Evolutionary conservation across 1,140 invertebrate species (phyloP).

Genomic region (Orchestia grillus): DNA sequence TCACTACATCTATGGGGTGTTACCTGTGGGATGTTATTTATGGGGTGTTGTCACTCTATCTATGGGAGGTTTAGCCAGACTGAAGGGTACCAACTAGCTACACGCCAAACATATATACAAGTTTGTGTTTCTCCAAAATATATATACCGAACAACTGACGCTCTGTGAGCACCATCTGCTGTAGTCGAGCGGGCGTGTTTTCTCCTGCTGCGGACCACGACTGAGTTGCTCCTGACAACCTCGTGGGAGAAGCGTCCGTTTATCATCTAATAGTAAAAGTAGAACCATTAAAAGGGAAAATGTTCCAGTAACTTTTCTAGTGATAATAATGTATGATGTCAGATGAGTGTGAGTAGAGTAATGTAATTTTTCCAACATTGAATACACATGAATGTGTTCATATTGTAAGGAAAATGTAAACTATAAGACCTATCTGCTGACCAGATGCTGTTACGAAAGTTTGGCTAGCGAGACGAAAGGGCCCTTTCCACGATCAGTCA

Average conservation of each 20-base stretch:
- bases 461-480: no score
- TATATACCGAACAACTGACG: neutral
- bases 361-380: neutral
- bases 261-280: neutral
- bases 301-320: neutral
- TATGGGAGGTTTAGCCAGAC: neutral
- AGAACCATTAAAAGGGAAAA: neutral
- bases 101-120: no score
- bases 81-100: neutral
- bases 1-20: neutral
- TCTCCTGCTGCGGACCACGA: neutral
- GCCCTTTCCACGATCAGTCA: no score
- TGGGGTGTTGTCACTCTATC: no score
- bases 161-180: neutral
- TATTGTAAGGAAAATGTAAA: no score
- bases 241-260: neutral
- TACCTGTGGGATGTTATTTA: neutral
- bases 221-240: neutral
- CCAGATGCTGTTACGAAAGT: no score
- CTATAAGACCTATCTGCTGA: no score
- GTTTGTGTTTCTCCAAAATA: neutral
- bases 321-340: neutral
- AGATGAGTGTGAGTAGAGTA: neutral
- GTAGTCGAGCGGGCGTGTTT: neutral
- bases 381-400: neutral